phyloP scores from a whole-genome alignment of 2,888 invertebrate species.

The Temnothorax unifasciatus region DNA sequence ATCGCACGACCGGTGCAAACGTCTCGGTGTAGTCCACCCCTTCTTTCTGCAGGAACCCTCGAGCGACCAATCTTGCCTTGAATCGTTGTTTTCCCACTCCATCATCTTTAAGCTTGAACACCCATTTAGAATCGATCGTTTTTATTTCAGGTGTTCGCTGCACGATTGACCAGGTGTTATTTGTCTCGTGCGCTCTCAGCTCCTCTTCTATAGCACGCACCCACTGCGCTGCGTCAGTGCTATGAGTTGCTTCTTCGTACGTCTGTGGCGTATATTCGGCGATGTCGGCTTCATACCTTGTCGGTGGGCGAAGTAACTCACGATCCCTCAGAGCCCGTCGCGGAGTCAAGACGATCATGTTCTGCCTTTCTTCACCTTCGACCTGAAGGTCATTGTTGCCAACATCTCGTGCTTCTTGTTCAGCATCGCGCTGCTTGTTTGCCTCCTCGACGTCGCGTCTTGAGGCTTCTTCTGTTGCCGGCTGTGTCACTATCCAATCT shows the following conservation, averaged over 20 bases:
- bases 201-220: conserved; percentile 63
- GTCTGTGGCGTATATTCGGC: conserved; percentile 38
- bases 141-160: conserved; percentile 33
- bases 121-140: conserved; percentile 69
- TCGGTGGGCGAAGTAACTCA: too few relatives aligned
- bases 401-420: too few relatives aligned
- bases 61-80: conserved; percentile 67
- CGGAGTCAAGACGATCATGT: too few relatives aligned
- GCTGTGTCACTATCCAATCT: too few relatives aligned
- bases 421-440: too few relatives aligned
- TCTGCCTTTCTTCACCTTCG: too few relatives aligned
- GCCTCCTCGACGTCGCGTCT: too few relatives aligned
- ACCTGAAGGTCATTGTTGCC: too few relatives aligned
- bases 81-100: conserved; percentile 38
- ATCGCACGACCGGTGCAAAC: conserved; percentile 22
- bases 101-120: conserved; percentile 62
- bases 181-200: conserved; percentile 60
- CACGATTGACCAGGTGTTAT: conserved; percentile 61
- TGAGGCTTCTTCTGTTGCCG: too few relatives aligned
- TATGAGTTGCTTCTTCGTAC: conserved; percentile 41
- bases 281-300: conserved; percentile 24
- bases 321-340: too few relatives aligned
- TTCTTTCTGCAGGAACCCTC: conserved; percentile 61
- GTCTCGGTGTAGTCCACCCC: conserved; percentile 69
- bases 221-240: conserved; percentile 59